phyloP scores from a whole-genome alignment of 2,888 invertebrate species.

The Oeneis ivallda region DNA sequence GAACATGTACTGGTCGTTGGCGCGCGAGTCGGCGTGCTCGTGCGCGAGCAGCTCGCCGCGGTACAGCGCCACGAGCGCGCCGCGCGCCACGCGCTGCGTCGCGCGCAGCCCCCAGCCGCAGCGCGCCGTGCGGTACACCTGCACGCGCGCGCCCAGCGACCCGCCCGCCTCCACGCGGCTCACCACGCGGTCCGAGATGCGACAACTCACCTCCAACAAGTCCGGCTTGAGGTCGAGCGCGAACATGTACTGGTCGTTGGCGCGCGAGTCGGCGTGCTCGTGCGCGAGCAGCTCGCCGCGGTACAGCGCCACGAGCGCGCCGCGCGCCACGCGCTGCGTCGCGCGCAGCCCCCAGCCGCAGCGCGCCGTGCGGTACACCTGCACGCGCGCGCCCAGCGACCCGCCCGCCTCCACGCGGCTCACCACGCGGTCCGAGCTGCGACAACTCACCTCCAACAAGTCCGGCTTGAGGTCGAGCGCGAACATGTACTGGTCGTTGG shows the following conservation, averaged over 20 bases:
- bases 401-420: slow-evolving; percentile 82
- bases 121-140: slow-evolving; percentile 56
- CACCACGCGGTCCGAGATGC: slow-evolving; percentile 91
- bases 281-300: slow-evolving; percentile 94
- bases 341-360: slow-evolving; percentile 93
- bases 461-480: slow-evolving; percentile 88
- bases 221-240: slow-evolving; percentile 88
- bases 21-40: slow-evolving; percentile 90
- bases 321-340: slow-evolving; percentile 85
- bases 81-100: slow-evolving; percentile 85
- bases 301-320: slow-evolving; percentile 92
- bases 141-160: slow-evolving; percentile 52
- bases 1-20: slow-evolving; percentile 95
- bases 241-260: slow-evolving; percentile 95
- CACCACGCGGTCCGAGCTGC: slow-evolving; percentile 92
- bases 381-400: slow-evolving; percentile 52
- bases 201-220: too few relatives aligned
- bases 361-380: slow-evolving; percentile 56
- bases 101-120: slow-evolving; percentile 93
- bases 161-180: slow-evolving; percentile 82
- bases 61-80: slow-evolving; percentile 92
- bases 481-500: slow-evolving; percentile 95
- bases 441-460: too few relatives aligned
- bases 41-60: slow-evolving; percentile 94
- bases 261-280: slow-evolving; percentile 90